Conservation (phyloP, 2,888 invertebrate species). For the Hypsopygia costalis region DNA sequence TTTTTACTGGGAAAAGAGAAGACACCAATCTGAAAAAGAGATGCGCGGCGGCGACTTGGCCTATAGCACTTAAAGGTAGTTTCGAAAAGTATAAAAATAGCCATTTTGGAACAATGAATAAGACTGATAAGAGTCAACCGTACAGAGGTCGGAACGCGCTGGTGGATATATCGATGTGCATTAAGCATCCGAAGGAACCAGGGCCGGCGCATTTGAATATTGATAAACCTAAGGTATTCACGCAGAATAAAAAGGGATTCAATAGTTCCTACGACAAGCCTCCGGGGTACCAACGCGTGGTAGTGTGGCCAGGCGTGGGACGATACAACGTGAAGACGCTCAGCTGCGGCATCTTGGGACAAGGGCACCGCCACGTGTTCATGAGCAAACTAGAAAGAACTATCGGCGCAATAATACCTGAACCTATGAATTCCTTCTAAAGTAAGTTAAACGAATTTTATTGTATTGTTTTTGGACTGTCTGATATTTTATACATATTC, state of each 20-base stretch:
- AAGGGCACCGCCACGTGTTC: constrained; percentile 60
- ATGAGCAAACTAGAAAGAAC: constrained; percentile 52
- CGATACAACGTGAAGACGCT: constrained; percentile 38
- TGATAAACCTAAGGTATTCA: constrained; percentile 34
- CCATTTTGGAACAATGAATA: constrained; percentile 58
- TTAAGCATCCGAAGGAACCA: constrained; percentile 68
- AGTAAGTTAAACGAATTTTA: no score
- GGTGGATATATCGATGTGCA: constrained; percentile 69
- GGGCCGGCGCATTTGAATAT: constrained; percentile 70
- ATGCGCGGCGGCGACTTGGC: constrained; percentile 56
- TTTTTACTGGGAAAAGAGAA: constrained; percentile 74
- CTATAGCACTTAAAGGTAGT: constrained; percentile 44
- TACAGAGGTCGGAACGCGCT: constrained; percentile 69
- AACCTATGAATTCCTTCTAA: constrained; percentile 62
- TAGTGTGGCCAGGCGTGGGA: constrained; percentile 69
- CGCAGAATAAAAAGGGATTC: constrained; percentile 44
- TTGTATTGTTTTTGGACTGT: no score
- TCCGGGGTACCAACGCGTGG: constrained; percentile 47
- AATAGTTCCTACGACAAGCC: constrained; percentile 61
- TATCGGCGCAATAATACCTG: constrained; percentile 47
- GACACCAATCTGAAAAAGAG: constrained; percentile 69
- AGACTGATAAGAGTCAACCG: constrained; percentile 46
- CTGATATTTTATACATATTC: no score
- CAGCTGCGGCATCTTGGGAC: constrained; percentile 42
- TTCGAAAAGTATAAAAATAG: constrained; percentile 52